These are phyloP conservation scores for Helostoma temminkii DNA, from an alignment of 2,797 vertebrate genomes.

Conservation along the genomic window DNA sequence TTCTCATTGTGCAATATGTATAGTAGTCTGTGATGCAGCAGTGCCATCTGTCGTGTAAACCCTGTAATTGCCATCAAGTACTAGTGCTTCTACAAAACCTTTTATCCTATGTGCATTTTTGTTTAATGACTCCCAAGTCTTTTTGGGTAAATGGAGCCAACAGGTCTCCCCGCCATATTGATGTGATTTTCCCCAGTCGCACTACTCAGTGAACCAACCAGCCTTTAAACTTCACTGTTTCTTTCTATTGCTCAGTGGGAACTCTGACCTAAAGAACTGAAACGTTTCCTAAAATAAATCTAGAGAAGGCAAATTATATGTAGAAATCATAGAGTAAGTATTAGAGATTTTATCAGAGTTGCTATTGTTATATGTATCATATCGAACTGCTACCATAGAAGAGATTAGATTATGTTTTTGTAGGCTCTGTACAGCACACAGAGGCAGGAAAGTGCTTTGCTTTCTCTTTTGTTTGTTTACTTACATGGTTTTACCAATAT, in stretches of 20 bases:
- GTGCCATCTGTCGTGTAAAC: slow-evolving; percentile 79
- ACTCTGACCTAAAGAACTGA: slow-evolving; percentile 71
- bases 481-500: slow-evolving; percentile 70
- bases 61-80: slow-evolving; percentile 73
- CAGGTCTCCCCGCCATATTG: slow-evolving; percentile 48
- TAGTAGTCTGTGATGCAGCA: slow-evolving; percentile 78
- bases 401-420: slow-evolving; percentile 69
- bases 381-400: slow-evolving; percentile 77
- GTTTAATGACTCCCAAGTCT: slow-evolving; percentile 50
- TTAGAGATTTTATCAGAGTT: slow-evolving; percentile 83
- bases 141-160: slow-evolving; percentile 61
- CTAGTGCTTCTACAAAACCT: slow-evolving; percentile 51
- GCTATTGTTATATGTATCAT: slow-evolving; percentile 83
- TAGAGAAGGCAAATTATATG: slow-evolving; percentile 82
- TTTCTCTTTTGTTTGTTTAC: slow-evolving; percentile 59
- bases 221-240: slow-evolving; percentile 77
- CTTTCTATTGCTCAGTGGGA: slow-evolving; percentile 74
- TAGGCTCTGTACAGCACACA: slow-evolving; percentile 64
- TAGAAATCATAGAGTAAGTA: slow-evolving; percentile 83
- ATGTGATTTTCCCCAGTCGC: slow-evolving; percentile 72
- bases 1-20: slow-evolving; percentile 78
- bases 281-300: slow-evolving; percentile 76
- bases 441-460: slow-evolving; percentile 57
- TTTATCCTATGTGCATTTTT: slow-evolving; percentile 54
- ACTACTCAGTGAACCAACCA: slow-evolving; percentile 81